Conservation (phyloP, 2,888 invertebrate species). For the Pollenia amentaria region DNA sequence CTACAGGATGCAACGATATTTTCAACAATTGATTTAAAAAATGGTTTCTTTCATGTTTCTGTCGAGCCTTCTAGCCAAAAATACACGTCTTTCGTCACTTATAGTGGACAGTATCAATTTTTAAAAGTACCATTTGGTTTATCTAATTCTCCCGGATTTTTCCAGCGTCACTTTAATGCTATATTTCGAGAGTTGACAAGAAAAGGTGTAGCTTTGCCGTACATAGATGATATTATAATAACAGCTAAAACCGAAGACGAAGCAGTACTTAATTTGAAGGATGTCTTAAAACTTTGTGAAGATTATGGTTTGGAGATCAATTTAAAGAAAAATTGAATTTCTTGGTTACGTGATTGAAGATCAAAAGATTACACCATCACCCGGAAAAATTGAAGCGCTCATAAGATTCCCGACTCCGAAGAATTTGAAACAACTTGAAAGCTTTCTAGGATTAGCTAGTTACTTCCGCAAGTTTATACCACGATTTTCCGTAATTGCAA, state of each 20-base stretch:
- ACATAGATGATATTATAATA: conserved; percentile 78
- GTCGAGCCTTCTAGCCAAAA: conserved; percentile 27
- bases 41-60: conserved; percentile 52
- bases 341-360: no score
- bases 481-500: no score
- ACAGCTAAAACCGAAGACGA: conserved; percentile 68
- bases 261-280: conserved; percentile 60
- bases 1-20: conserved; percentile 78
- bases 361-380: no score
- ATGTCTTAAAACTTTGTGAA: no score
- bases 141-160: no score
- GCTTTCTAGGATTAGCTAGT: conserved; percentile 78
- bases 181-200: conserved; percentile 65
- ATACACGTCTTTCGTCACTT: no score
- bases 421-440: conserved; percentile 76
- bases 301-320: no score
- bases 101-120: no score
- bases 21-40: conserved; percentile 78
- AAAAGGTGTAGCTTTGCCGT: conserved; percentile 62
- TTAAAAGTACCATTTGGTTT: no score
- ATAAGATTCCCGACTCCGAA: conserved; percentile 76
- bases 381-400: conserved; percentile 75
- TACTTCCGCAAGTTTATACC: no score
- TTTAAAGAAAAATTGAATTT: no score
- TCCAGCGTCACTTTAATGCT: no score